Conservation (phyloP, 2,888 invertebrate species). For the Zootermopsis nevadensis region DNA sequence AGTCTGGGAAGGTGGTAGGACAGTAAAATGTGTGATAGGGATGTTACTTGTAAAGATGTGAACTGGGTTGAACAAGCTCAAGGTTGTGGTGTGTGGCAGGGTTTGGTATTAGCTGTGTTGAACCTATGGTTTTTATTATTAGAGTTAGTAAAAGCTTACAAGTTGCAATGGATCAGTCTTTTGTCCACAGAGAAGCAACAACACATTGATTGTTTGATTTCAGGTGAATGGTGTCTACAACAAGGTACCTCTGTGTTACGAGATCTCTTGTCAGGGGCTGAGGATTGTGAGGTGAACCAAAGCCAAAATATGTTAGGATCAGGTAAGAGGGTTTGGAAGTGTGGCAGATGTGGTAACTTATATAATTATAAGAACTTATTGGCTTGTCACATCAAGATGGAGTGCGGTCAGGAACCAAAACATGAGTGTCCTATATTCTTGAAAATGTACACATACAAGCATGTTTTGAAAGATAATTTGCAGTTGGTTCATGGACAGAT, state of each 20-base stretch:
- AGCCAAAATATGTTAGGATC: background rate
- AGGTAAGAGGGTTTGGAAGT: background rate
- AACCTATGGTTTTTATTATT: no score
- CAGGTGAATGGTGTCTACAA: background rate
- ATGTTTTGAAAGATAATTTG: slow-evolving; percentile 18
- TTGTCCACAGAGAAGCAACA: background rate
- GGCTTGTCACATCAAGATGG: background rate
- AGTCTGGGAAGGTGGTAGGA: no score
- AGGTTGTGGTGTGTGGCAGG: no score
- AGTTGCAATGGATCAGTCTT: background rate
- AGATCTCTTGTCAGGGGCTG: background rate
- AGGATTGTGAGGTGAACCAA: background rate
- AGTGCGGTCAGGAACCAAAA: slow-evolving; percentile 11
- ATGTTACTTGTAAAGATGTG: no score
- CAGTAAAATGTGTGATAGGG: no score
- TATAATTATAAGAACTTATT: background rate
- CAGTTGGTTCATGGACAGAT: background rate
- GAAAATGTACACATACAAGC: slow-evolving; percentile 4
- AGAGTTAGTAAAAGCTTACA: no score
- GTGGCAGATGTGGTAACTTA: slow-evolving; percentile 9
- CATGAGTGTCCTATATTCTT: background rate
- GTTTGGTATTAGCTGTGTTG: no score
- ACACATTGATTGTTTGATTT: background rate
- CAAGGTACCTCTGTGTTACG: background rate
- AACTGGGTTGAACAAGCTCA: no score